These are phyloP conservation scores for Agrotis exclamationis DNA, from an alignment of 2,888 invertebrate genomes.

Conservation along the genomic window DNA sequence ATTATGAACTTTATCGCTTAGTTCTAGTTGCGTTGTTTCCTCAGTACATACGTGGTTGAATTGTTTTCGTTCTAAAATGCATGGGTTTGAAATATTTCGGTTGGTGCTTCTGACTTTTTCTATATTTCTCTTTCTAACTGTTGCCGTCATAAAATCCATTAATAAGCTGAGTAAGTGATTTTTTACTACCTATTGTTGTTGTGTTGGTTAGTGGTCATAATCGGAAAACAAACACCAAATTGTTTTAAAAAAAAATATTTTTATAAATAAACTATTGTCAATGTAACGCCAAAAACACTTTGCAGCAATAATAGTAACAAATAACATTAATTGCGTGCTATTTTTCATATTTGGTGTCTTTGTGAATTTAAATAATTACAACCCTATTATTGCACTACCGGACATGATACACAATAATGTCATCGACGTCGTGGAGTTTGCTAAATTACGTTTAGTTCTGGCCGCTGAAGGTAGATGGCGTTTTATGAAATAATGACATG, in stretches of 20 bases:
- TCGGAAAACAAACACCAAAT: not conserved
- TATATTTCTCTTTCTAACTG: conserved; percentile 9
- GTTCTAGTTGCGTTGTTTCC: conserved; percentile 23
- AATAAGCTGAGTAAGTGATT: conserved; percentile 25
- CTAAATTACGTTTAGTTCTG: not conserved
- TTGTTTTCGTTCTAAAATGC: conserved; percentile 11
- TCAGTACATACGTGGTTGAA: conserved; percentile 10
- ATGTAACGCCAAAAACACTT: not conserved
- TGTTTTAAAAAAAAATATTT: no score
- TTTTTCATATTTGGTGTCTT: not conserved
- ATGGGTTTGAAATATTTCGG: conserved; percentile 19
- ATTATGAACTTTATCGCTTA: conserved; percentile 33
- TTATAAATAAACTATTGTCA: not conserved
- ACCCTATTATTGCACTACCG: not conserved
- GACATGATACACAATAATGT: no score
- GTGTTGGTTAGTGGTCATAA: not conserved
- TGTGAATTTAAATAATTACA: not conserved
- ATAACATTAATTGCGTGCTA: not conserved
- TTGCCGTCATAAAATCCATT: conserved; percentile 36
- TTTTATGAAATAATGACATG: not conserved
- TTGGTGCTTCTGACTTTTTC: conserved; percentile 13
- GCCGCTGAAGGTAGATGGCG: conserved; percentile 21
- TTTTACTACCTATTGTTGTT: not conserved
- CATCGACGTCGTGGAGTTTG: no score
- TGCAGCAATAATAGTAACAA: no score